Base-by-base conservation (phyloP, 2,888 invertebrate genomes). In the Lycophotia porphyrea region DNA sequence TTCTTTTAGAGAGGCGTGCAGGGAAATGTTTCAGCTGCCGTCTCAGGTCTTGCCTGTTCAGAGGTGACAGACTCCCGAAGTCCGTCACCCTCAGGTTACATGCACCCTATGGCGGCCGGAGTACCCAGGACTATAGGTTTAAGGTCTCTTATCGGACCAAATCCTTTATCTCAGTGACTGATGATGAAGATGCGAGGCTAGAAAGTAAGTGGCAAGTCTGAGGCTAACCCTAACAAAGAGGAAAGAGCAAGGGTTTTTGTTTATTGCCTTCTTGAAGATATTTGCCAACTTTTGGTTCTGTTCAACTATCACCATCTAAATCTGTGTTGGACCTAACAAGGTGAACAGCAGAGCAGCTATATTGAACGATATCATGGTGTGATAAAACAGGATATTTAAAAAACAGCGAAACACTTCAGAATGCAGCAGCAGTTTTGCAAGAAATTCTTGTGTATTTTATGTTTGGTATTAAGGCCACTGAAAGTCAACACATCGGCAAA, bases 391-490 rank as follows among this genome's bases (percentile, higher is more conserved):
- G 49, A 24, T 34, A 1, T 55, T 11, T n/a, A 13, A 36, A 36
- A 55, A 27, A 55, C n/a, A n/a, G n/a, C 27, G n/a, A n/a, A 52
- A 52, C n/a, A 52, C 13, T 15, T 31, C 27, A 58, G 2, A 58
- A 58, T 58, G n/a, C 47, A 18, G 66, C 74, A 34, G 34, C 31
- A 60, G 31, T 21, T 21, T 21, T 1, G 8, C 21, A 58, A 18
- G 31, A 58, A 8, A 8, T 31, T 42, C 7, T 4, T n/a, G 21
- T 60, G 24, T 39, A 44, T 65, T 3, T 31, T 58, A 42, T 52
- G 47, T 64, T 34, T 80, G 61, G 49, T 73, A 80, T 84, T 55
- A 63, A 42, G 55, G 44, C n/a, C 58, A 39, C 66, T 27, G 66
- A 63, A 18, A 74, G 64, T 71, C 55, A 68, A 44, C 47, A 55